Base-by-base conservation (phyloP, 2,888 invertebrate species). In the Ashinkailepas kermadecensis region DNA sequence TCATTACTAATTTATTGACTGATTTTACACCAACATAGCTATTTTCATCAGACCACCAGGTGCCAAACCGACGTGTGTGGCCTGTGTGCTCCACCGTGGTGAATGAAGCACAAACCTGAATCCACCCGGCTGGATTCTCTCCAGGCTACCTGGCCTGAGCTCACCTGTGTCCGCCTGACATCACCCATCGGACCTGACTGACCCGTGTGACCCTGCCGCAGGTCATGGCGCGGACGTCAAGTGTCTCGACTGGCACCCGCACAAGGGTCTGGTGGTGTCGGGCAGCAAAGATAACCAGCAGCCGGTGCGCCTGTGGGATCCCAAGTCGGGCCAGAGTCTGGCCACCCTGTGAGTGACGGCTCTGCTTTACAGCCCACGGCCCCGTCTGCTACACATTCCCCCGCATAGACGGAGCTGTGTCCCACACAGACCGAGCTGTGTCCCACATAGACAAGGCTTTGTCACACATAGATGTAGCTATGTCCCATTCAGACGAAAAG, bases 201-300 rank as follows among this genome's bases (percentile, higher is more conserved):
- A 4, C 39, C 59, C 59, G 59, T 59, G 59, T 59, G 59, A 15
- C 59, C 12, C 3, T 57, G 65, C 81, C 85, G 70, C 86, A 92
- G 95, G 98, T 85, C 99, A 99, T 87, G 99, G 99, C 85, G 96
- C 98, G 57, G 99, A 99, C 89, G 99, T 99, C 0, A 98, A 98
- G 89, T 97, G 99, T 89, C 97, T 99, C 11, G 98, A 99, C 88
- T 99, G 99, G 99, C 99, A 99, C 90, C 99, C 99, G 0, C 95
- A 95, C 86, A 99, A 99, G 89, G 94, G 95, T 83, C 91, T 99
- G 80, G 93, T 99, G 85, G 96, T 97, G 70, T 99, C 99, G 4
- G 99, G 99, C 23, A 99, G 98, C 87, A 98, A 99, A 89, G 99
- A 99, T 88, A 98, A 97, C 87, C 99, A 99, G 87, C 99, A 99